phyloP scores from a whole-genome alignment of 2,113 vertebrate genomes.

The Callaeas wilsoni region DNA sequence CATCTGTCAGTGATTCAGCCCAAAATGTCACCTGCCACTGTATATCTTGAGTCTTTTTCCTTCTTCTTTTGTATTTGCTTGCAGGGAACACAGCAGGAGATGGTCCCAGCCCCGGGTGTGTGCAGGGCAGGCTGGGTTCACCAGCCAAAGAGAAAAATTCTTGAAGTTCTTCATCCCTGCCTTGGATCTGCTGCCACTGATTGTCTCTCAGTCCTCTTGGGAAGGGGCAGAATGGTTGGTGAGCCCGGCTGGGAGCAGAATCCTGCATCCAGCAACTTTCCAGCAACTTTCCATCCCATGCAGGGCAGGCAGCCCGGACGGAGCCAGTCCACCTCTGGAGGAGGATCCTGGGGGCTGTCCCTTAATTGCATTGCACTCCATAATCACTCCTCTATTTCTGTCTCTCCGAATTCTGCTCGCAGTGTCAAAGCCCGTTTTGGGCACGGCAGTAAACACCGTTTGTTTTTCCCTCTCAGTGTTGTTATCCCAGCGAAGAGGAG shows the following conservation, averaged over 20 bases:
- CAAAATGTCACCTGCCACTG: not conserved
- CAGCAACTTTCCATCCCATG: not conserved
- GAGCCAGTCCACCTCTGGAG: not conserved
- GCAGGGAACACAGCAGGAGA: not conserved
- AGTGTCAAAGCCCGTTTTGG: not conserved
- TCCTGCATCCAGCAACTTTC: not conserved
- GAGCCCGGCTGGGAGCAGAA: not conserved
- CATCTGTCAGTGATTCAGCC: not conserved
- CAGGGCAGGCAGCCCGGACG: not conserved
- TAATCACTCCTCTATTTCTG: conserved; percentile 2
- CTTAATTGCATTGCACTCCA: not conserved
- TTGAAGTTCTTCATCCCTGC: not conserved
- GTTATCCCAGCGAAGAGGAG: not conserved
- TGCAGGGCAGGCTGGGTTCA: not conserved
- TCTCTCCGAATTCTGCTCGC: not conserved
- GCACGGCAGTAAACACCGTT: not conserved
- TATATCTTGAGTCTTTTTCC: not conserved
- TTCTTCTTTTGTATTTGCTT: not conserved
- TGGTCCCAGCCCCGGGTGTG: not conserved
- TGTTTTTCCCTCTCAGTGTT: not conserved
- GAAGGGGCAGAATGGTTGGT: not conserved
- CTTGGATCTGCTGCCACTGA: not conserved
- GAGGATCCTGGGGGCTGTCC: not conserved
- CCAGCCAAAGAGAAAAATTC: not conserved
- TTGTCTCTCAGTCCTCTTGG: not conserved